A percentile compares a stretch with the other conserved stretches of the same genome.
phyloP scores from a whole-genome alignment of 2,113 vertebrate genomes.

The Clarias gariepinus region DNA sequence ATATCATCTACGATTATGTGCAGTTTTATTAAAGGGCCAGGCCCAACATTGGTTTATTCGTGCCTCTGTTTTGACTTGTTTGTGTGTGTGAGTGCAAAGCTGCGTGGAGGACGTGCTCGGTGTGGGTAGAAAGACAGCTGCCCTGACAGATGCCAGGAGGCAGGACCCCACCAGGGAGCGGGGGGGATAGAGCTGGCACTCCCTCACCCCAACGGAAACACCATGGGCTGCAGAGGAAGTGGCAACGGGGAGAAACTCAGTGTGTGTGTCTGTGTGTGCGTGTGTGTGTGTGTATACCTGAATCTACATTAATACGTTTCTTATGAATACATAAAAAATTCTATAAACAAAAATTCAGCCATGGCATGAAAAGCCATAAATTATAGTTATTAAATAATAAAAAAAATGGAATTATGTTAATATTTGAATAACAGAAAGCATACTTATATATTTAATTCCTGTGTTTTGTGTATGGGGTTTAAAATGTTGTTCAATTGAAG shows the following conservation, averaged over 20 bases:
- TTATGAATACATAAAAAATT: background rate
- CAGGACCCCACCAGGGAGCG: slow-evolving; percentile 81
- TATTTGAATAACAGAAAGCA: background rate
- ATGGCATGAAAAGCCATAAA: background rate
- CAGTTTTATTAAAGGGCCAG: slow-evolving; percentile 19
- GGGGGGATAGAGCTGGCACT: slow-evolving; percentile 76
- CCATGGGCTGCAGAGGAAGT: slow-evolving; percentile 80
- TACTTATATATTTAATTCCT: background rate
- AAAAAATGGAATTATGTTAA: background rate
- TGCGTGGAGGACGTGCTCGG: slow-evolving; percentile 63
- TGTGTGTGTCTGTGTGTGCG: slow-evolving; percentile 55
- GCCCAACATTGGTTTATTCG: slow-evolving; percentile 31
- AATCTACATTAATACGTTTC: slow-evolving; percentile 31
- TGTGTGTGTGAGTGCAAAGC: slow-evolving; percentile 63
- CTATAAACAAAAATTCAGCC: background rate
- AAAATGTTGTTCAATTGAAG: background rate
- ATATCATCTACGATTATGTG: slow-evolving; percentile 15
- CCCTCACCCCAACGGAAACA: slow-evolving; percentile 81
- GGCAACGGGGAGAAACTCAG: slow-evolving; percentile 77
- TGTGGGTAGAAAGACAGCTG: slow-evolving; percentile 77
- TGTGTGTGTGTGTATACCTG: slow-evolving; percentile 52
- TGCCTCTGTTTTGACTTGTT: slow-evolving; percentile 44
- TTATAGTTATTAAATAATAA: background rate
- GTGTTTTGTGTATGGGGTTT: background rate
- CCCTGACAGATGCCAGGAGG: slow-evolving; percentile 84